Base-by-base conservation (phyloP, 2,888 invertebrate species). In the Dicyrtoma fusca region DNA sequence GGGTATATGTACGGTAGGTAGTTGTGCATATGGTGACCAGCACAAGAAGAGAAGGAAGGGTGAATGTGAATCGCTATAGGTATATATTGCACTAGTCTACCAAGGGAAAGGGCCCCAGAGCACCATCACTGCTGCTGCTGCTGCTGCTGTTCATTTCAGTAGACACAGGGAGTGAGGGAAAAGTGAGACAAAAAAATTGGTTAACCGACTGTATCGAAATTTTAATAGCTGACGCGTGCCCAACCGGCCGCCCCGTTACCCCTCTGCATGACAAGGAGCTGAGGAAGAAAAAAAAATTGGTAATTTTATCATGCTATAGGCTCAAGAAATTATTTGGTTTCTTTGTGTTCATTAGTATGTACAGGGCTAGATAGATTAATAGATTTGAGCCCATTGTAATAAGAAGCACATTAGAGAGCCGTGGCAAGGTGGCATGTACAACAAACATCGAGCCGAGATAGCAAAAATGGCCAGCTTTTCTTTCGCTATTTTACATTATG, bases 141-240 rank as follows among this genome's bases (percentile, higher is more conserved):
- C 66, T 68, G 55, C 19, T 68, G 55, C 57, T 68, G 26, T 45
- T 68, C 42, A 23, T 53, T 68, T 57, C 42, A 42, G 34, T 55
- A 23, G 42, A 14, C 17, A 26, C 25, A 26, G 49, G 42, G 55
- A 26, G 34, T 44, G 62, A 42, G 62, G 49, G 64, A 64, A 64
- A 25, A 64, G 64, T 25, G 64, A 64, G 64, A 64, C 45, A 68
- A 68, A 42, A 34, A 57, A 68, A 68, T 68, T 55, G 68, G 57
- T 68, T 57, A 68, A 68, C 71, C 63, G 71, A 71, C 62, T 69
- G 74, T 75, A 75, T 75, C 69, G 66, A 75, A 75, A 75, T 75
- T 70, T 75, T 75, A 75, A 75, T 75, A 65, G 73, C 59, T 26
- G 73, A 72, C 75, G 75, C 75, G 75, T 75, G 75, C 75, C 73